Percentiles rank a stretch among this genome's conserved stretches.
These are phyloP conservation scores for Trichopria drosophilae DNA, from an alignment of 2,888 invertebrate genomes.

Conservation along the genomic window DNA sequence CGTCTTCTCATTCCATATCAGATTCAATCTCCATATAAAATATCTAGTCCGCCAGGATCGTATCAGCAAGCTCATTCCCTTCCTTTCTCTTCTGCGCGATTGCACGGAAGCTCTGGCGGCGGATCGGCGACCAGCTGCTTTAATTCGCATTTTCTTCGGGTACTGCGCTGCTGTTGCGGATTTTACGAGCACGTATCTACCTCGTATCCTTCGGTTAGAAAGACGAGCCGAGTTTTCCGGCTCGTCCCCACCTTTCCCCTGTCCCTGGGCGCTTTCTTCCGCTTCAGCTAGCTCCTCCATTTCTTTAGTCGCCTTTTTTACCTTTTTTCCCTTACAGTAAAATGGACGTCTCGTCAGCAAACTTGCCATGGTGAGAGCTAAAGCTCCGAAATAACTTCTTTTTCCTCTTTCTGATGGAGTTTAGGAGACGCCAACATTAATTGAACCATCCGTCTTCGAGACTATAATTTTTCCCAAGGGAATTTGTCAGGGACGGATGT, in stretches of 20 bases:
- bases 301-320: constrained; percentile 6
- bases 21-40: constrained; percentile 34
- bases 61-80: no score
- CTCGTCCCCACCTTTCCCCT: constrained; percentile 5
- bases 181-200: constrained; percentile 55
- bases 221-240: constrained; percentile 43
- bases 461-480: no score
- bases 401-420: no score
- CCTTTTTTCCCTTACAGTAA: constrained; percentile 3
- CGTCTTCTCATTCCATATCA: constrained; percentile 24
- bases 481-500: no score
- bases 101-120: constrained; percentile 39
- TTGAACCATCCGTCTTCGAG: no score
- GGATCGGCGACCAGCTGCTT: constrained; percentile 46
- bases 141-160: constrained; percentile 56
- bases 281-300: constrained; percentile 31
- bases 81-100: neutral
- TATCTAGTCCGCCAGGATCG: constrained; percentile 16
- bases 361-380: no score
- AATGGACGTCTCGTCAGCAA: constrained; percentile 10
- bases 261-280: constrained; percentile 33
- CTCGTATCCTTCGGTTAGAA: constrained; percentile 42
- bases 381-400: no score
- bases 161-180: constrained; percentile 46
- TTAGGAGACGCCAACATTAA: no score